Evolutionary conservation across 2,888 invertebrate species (phyloP).

Genomic region (Erebia epiphron): DNA sequence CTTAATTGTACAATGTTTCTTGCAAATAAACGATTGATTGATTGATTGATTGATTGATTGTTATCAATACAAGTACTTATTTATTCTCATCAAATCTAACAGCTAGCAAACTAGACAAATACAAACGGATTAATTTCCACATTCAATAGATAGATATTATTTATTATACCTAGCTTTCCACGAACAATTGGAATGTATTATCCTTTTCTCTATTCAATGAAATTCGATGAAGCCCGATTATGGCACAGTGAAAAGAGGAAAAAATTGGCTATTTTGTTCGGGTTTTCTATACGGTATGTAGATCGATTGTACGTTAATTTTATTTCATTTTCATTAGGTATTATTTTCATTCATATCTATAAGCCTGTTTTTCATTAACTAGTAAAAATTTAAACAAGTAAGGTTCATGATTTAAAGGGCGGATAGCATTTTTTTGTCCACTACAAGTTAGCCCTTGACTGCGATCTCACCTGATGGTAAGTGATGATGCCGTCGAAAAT

Average conservation of each 20-base stretch:
- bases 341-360: neutral
- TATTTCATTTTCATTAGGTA: neutral
- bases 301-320: neutral
- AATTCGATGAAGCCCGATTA: conserved; percentile 16
- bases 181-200: conserved; percentile 18
- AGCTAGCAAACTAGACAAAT: neutral
- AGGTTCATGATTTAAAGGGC: no score
- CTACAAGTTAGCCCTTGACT: no score
- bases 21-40: no score
- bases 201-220: conserved; percentile 15
- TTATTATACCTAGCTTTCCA: neutral
- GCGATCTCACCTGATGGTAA: no score
- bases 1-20: no score
- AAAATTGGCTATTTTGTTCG: conserved; percentile 6
- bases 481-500: no score
- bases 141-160: neutral
- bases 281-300: conserved; percentile 6
- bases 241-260: conserved; percentile 4
- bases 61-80: no score
- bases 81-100: neutral
- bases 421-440: no score
- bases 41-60: no score
- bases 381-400: no score
- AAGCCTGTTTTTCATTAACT: neutral
- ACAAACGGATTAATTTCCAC: neutral